Conservation (phyloP, 2,888 invertebrate species). For the Amphipoea lucens region DNA sequence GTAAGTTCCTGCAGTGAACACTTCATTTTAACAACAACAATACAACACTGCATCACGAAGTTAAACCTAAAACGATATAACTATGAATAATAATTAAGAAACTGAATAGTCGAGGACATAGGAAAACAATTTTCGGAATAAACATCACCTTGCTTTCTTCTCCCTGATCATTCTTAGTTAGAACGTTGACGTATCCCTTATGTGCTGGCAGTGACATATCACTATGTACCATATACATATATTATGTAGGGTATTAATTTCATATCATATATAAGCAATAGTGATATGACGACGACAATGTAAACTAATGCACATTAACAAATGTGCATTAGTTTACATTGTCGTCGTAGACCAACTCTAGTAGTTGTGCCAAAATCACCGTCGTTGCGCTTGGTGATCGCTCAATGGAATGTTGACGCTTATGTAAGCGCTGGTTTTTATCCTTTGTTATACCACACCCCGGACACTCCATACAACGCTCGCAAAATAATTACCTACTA, state of each 20-base stretch:
- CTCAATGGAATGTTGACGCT: neutral
- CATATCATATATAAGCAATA: conserved; percentile 6
- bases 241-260: conserved; percentile 22
- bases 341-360: neutral
- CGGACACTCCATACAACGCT: too few species aligned
- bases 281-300: too few species aligned
- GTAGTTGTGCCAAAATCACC: neutral
- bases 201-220: conserved; percentile 34
- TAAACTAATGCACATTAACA: too few species aligned
- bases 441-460: neutral
- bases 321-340: neutral
- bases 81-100: neutral
- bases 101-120: neutral
- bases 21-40: neutral
- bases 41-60: neutral
- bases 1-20: conserved; percentile 4
- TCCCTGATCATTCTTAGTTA: conserved; percentile 34
- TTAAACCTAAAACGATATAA: neutral
- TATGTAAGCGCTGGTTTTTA: neutral
- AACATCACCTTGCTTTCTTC: neutral
- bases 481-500: too few species aligned
- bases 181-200: neutral
- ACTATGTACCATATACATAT: conserved; percentile 8
- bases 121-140: neutral
- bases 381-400: neutral